These are phyloP conservation scores for Bimastos eiseni DNA, from an alignment of 2,888 invertebrate genomes.

Conservation along the genomic window DNA sequence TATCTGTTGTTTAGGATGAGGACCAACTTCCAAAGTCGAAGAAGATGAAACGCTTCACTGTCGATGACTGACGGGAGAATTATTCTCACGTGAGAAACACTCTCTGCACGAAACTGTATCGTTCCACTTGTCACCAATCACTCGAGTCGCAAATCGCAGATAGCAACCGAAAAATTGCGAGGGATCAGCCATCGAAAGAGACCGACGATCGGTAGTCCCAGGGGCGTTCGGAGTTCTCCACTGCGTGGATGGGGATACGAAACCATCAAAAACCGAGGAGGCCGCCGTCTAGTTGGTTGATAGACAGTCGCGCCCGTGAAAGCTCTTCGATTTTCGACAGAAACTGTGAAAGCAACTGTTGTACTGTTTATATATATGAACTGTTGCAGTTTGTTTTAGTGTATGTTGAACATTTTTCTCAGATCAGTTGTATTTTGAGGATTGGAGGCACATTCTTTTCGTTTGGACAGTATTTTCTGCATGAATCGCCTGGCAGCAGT, in stretches of 20 bases:
- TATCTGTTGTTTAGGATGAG: background rate
- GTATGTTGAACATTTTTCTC: background rate
- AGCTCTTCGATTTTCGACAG: no score
- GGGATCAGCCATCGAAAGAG: background rate
- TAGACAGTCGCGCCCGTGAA: background rate
- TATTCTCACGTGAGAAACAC: no score
- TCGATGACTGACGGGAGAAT: slow-evolving; percentile 2
- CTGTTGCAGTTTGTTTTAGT: background rate
- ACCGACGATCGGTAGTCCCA: background rate
- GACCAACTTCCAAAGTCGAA: slow-evolving; percentile 16
- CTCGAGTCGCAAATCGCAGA: background rate
- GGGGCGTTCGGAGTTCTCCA: background rate
- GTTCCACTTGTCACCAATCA: background rate
- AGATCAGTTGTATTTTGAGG: background rate
- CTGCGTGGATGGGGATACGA: background rate
- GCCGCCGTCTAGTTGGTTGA: background rate
- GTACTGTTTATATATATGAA: background rate
- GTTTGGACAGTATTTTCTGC: background rate
- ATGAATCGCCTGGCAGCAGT: background rate
- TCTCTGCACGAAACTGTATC: background rate
- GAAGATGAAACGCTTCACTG: slow-evolving; percentile 16
- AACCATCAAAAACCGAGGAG: background rate
- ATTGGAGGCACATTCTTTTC: no score
- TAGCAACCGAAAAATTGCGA: background rate
- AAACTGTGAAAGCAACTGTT: background rate